Evolutionary conservation across 2,113 vertebrate genomes (phyloP).

Genomic region (Murina feae): DNA sequence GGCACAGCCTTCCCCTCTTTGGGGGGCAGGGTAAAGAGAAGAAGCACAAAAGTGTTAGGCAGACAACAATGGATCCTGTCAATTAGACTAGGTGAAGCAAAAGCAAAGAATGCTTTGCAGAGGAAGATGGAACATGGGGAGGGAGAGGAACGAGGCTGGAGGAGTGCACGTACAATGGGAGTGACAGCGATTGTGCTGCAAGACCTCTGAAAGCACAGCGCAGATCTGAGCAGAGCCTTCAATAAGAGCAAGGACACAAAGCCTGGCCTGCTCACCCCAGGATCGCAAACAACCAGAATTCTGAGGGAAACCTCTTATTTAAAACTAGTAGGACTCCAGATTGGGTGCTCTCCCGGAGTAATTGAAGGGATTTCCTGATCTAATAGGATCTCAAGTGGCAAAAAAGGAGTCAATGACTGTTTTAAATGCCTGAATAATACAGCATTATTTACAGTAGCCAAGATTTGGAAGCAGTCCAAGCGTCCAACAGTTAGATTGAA

Average conservation of each 20-base stretch:
- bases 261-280: not conserved
- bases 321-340: not conserved
- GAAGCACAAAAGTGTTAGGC: conserved; percentile 66
- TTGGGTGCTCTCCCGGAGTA: not conserved
- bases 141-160: not conserved
- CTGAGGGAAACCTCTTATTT: not conserved
- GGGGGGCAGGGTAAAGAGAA: conserved; percentile 42
- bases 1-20: conserved; percentile 43
- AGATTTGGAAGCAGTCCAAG: too few species aligned
- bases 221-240: not conserved
- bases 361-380: too few species aligned
- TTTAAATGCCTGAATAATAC: not conserved
- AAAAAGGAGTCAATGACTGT: not conserved
- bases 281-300: not conserved
- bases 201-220: conserved; percentile 16
- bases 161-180: conserved; percentile 30
- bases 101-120: conserved; percentile 59
- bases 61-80: conserved; percentile 75
- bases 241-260: not conserved
- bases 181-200: conserved; percentile 57
- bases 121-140: conserved; percentile 56
- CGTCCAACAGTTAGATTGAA: too few species aligned
- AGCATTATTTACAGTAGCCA: too few species aligned
- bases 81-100: conserved; percentile 70
- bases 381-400: not conserved